Evolutionary conservation across 1,140 invertebrate genomes (phyloP).

Genomic region (Leptopilina clavipes): DNA sequence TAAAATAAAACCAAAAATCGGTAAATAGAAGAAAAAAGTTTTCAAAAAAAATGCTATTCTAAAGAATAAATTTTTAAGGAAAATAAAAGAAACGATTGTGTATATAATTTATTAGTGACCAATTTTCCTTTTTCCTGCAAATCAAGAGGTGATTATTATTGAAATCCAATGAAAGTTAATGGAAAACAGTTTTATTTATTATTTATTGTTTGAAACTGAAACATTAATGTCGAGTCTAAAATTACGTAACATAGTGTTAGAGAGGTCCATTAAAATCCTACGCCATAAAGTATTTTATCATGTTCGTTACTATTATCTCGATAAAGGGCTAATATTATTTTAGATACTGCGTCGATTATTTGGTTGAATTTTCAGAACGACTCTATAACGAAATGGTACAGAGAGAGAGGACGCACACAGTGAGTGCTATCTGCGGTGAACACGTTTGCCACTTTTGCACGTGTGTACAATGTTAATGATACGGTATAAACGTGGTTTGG

Average conservation of each 20-base stretch:
- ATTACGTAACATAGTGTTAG: slow-evolving; percentile 3
- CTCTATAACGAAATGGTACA: slow-evolving; percentile 55
- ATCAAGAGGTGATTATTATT: neutral
- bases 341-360: slow-evolving; percentile 51
- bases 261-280: slow-evolving; percentile 6
- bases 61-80: too few relatives aligned
- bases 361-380: slow-evolving; percentile 52
- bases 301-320: slow-evolving; percentile 3
- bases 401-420: slow-evolving; percentile 39
- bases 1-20: too few relatives aligned
- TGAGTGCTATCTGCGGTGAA: slow-evolving; percentile 55
- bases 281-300: neutral
- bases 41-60: too few relatives aligned
- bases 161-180: neutral
- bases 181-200: neutral
- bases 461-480: slow-evolving; percentile 56
- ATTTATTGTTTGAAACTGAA: neutral
- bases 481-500: slow-evolving; percentile 55
- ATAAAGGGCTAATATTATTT: slow-evolving; percentile 23
- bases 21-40: too few relatives aligned
- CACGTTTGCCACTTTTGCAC: slow-evolving; percentile 44
- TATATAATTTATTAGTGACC: too few relatives aligned
- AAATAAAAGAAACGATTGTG: too few relatives aligned
- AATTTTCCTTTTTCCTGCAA: too few relatives aligned
- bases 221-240: neutral